phyloP scores from a whole-genome alignment of 2,888 invertebrate species.

The Cataglyphis cursor region DNA sequence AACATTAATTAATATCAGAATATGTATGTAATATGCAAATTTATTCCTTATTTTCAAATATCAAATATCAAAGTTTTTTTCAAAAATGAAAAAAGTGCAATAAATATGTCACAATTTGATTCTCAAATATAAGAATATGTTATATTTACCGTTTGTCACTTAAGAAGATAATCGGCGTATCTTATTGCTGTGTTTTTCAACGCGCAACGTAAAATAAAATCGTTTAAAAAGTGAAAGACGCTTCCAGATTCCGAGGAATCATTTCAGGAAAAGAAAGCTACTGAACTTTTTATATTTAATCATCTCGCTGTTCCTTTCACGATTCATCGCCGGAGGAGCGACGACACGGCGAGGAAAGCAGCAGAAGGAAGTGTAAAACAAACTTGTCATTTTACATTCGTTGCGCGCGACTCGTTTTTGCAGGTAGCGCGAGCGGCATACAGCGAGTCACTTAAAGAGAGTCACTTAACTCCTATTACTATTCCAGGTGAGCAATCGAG shows the following conservation, averaged over 20 bases:
- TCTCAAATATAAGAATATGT: background rate
- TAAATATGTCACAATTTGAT: background rate
- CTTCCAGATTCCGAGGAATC: background rate
- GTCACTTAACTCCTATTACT: conserved; percentile 74
- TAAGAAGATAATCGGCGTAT: background rate
- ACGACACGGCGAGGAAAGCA: background rate
- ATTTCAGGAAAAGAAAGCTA: conserved; percentile 43
- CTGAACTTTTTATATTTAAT: conserved; percentile 17
- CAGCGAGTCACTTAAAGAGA: conserved; percentile 26
- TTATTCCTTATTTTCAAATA: background rate
- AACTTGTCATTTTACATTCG: conserved; percentile 64
- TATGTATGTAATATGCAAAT: background rate
- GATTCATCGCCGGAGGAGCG: conserved; percentile 43
- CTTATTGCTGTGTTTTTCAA: background rate
- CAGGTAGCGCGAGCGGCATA: conserved; percentile 53
- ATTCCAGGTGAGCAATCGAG: conserved; percentile 66
- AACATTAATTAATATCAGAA: background rate
- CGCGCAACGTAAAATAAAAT: background rate
- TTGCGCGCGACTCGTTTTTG: conserved; percentile 66
- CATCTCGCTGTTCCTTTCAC: conserved; percentile 47
- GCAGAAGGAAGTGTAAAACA: conserved; percentile 49
- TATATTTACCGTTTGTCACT: background rate
- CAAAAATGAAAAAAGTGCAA: background rate
- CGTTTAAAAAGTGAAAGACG: conserved; percentile 49
- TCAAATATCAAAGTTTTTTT: background rate